Conservation (phyloP, 2,797 vertebrate species). For the Chelidonichthys spinosus region DNA sequence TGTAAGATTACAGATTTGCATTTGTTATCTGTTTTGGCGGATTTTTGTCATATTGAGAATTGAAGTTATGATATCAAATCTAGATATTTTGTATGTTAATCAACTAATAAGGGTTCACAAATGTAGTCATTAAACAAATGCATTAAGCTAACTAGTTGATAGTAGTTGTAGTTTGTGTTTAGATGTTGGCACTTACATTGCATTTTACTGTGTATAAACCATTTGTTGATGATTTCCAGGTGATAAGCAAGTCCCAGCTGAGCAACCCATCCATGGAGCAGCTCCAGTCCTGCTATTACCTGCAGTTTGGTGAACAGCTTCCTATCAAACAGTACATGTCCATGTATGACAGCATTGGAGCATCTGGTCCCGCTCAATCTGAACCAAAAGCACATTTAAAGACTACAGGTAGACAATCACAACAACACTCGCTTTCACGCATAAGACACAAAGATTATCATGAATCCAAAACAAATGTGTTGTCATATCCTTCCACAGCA, state of each 20-base stretch:
- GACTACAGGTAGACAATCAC: slow-evolving; percentile 56
- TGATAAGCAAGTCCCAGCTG: slow-evolving; percentile 55
- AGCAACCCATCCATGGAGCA: slow-evolving; percentile 59
- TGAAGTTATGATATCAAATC: too few relatives aligned
- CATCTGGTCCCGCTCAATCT: neutral
- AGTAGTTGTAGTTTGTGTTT: neutral
- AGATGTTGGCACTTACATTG: neutral
- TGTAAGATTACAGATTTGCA: too few relatives aligned
- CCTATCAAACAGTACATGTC: slow-evolving; percentile 74
- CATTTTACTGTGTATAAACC: neutral
- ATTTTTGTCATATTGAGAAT: too few relatives aligned
- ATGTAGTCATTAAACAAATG: neutral
- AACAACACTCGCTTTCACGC: neutral
- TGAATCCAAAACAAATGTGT: neutral
- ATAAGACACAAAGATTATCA: neutral
- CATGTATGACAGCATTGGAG: slow-evolving; percentile 65
- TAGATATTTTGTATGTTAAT: too few relatives aligned
- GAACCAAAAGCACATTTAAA: slow-evolving; percentile 2
- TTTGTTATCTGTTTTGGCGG: neutral
- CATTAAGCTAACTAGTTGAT: neutral
- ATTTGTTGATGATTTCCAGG: slow-evolving; percentile 64
- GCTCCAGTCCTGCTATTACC: slow-evolving; percentile 63
- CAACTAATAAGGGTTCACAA: neutral
- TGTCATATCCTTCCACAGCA: slow-evolving; percentile 27
- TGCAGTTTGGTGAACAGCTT: slow-evolving; percentile 57